A percentile compares a stretch with the other conserved stretches of the same genome.
These are phyloP conservation scores for Eupithecia tripunctaria DNA, from an alignment of 2,888 invertebrate species.

Conservation along the genomic window DNA sequence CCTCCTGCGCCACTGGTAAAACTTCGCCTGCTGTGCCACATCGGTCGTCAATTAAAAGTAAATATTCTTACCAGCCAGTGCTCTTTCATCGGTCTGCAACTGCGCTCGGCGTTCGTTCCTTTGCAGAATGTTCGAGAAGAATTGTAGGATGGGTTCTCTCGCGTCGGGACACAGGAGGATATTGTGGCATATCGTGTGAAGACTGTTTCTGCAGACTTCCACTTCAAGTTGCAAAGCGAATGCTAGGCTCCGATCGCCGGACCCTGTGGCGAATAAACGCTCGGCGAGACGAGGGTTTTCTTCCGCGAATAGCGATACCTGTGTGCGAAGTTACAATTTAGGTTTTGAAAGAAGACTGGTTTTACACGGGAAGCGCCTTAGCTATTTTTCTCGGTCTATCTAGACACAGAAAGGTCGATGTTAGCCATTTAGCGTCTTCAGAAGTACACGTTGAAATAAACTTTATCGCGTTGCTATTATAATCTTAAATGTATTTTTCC, in stretches of 20 bases:
- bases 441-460: too few species aligned
- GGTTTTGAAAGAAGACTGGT: background rate
- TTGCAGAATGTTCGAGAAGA: conserved; percentile 90
- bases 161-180: conserved; percentile 92
- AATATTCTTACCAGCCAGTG: conserved; percentile 85
- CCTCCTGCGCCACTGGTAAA: too few species aligned
- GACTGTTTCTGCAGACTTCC: conserved; percentile 89
- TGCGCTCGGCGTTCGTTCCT: conserved; percentile 95
- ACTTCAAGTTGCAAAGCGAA: conserved; percentile 91
- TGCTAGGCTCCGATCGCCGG: conserved; percentile 87
- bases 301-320: conserved; percentile 94
- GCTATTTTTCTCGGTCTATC: too few species aligned
- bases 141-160: conserved; percentile 91
- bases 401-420: too few species aligned
- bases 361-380: too few species aligned
- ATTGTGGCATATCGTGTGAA: conserved; percentile 93
- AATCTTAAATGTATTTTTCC: too few species aligned
- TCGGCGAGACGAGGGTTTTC: conserved; percentile 96
- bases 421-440: too few species aligned
- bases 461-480: too few species aligned
- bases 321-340: conserved; percentile 19
- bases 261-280: conserved; percentile 84
- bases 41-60: background rate
- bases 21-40: too few species aligned
- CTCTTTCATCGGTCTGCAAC: conserved; percentile 94